Evolutionary conservation across 2,797 vertebrate species (phyloP).

Genomic region (Micromesistius poutassou): DNA sequence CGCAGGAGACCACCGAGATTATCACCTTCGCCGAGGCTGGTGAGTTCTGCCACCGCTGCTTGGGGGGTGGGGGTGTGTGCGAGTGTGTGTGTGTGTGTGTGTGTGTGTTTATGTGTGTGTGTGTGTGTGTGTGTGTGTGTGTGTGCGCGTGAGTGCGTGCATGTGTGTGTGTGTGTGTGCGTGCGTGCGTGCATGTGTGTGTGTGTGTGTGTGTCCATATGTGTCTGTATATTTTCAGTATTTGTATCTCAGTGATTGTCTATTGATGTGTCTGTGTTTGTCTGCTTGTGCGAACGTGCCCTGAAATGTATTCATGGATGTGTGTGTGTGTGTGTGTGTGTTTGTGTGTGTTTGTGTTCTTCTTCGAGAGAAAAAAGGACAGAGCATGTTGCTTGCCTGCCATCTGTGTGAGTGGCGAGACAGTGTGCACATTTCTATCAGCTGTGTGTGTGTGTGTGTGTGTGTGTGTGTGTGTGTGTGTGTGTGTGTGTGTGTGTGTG

Average conservation of each 20-base stretch:
- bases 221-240: not conserved
- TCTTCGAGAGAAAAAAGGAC: not conserved
- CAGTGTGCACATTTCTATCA: not conserved
- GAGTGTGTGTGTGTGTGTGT: conserved; percentile 1
- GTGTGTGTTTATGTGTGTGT: conserved; percentile 10
- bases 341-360: not conserved
- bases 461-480: not conserved
- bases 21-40: conserved; percentile 97
- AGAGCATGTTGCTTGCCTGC: not conserved
- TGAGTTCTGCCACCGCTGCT: conserved; percentile 69
- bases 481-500: conserved; percentile 1
- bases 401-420: not conserved
- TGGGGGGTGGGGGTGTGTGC: not conserved
- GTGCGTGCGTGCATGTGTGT: not conserved
- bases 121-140: conserved; percentile 8
- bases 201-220: conserved; percentile 7
- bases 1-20: conserved; percentile 92
- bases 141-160: conserved; percentile 1
- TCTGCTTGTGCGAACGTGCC: not conserved
- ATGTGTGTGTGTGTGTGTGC: conserved; percentile 8
- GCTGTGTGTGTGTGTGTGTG: not conserved
- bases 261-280: not conserved
- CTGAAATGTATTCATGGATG: not conserved
- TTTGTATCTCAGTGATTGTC: not conserved
- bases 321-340: not conserved